These are phyloP conservation scores for Danionella cerebrum DNA, from an alignment of 2,113 vertebrate genomes.

Conservation along the genomic window DNA sequence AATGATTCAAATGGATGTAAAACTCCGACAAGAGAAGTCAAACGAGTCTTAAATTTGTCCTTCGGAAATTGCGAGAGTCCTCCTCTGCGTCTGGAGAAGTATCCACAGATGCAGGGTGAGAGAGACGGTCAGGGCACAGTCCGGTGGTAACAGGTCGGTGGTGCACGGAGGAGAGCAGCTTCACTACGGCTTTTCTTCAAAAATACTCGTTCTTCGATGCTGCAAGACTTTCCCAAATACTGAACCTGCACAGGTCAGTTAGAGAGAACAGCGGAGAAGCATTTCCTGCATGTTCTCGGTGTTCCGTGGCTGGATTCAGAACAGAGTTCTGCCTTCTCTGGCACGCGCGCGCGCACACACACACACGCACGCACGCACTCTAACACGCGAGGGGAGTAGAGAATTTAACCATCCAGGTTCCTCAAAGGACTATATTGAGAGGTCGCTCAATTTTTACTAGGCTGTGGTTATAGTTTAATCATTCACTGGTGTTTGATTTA, in stretches of 20 bases:
- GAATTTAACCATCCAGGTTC: not conserved
- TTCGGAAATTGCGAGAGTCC: slow-evolving; percentile 1
- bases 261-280: not conserved
- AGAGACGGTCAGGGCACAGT: slow-evolving; percentile 1
- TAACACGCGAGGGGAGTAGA: not conserved
- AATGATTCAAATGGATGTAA: not conserved
- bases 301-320: slow-evolving; percentile 19
- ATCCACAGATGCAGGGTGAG: slow-evolving; percentile 11
- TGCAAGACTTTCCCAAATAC: not conserved
- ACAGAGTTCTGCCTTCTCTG: not conserved
- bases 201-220: slow-evolving; percentile 19
- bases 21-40: slow-evolving; percentile 8
- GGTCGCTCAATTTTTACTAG: too few relatives aligned
- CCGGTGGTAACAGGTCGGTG: slow-evolving; percentile 12
- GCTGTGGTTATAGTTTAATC: too few relatives aligned
- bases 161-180: slow-evolving; percentile 1
- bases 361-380: slow-evolving; percentile 1
- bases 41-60: not conserved
- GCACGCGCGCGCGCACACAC: not conserved
- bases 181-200: not conserved
- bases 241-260: slow-evolving; percentile 7
- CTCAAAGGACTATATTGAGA: too few relatives aligned
- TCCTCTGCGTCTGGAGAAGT: slow-evolving; percentile 8
- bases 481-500: too few relatives aligned
- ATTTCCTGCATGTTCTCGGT: not conserved